A percentile compares a stretch with the other conserved stretches of the same genome.
Conservation (phyloP, 2,888 invertebrate genomes). For the Argynnis bischoffii region DNA sequence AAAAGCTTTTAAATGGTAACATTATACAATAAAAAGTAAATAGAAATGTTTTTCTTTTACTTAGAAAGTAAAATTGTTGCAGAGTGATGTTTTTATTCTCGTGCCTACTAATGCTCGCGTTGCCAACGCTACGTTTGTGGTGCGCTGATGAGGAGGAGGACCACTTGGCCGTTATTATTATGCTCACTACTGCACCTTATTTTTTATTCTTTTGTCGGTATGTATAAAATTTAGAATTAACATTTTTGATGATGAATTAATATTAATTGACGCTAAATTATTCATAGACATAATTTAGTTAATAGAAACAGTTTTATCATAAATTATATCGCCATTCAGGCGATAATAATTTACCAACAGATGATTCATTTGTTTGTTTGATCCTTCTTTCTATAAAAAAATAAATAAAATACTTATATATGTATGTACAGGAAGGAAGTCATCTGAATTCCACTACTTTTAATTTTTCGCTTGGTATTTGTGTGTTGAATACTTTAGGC, state of each 20-base stretch:
- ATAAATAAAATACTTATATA: too few relatives aligned
- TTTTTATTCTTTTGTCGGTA: conserved; percentile 98
- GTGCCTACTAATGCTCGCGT: conserved; percentile 92
- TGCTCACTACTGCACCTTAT: conserved; percentile 97
- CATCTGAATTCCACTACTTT: too few relatives aligned
- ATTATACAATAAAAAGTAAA: neutral
- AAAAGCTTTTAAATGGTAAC: neutral
- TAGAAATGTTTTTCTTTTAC: neutral
- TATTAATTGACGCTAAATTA: too few relatives aligned
- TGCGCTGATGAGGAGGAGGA: conserved; percentile 95
- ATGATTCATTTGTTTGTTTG: too few relatives aligned
- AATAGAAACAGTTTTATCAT: too few relatives aligned
- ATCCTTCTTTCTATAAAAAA: too few relatives aligned
- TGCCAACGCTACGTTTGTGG: conserved; percentile 91
- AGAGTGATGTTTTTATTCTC: conserved; percentile 97
- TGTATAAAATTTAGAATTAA: conserved; percentile 6
- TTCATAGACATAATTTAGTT: too few relatives aligned
- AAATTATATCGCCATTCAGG: too few relatives aligned
- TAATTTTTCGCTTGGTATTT: too few relatives aligned
- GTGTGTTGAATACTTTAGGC: too few relatives aligned
- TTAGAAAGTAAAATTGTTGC: conserved; percentile 30
- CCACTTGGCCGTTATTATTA: conserved; percentile 94
- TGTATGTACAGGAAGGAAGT: too few relatives aligned
- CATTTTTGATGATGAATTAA: neutral
- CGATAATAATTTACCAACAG: too few relatives aligned